These are phyloP conservation scores for Agriotes lineatus DNA, from an alignment of 2,888 invertebrate species.

Conservation along the genomic window DNA sequence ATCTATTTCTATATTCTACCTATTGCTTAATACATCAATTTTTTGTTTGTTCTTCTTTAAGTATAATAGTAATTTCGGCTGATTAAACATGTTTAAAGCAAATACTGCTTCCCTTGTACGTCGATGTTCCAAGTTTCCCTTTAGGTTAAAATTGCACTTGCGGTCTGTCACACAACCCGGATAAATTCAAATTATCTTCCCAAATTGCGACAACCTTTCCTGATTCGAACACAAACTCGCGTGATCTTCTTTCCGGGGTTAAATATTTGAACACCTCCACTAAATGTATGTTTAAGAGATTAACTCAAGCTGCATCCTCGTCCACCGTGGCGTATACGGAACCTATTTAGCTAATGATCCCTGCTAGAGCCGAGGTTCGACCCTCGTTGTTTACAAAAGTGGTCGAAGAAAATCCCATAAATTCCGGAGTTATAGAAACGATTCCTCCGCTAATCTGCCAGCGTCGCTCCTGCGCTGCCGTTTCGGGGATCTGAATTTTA, in stretches of 20 bases:
- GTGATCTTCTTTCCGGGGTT: not conserved
- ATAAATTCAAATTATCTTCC: too few relatives aligned
- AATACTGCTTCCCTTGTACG: too few relatives aligned
- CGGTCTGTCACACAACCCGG: too few relatives aligned
- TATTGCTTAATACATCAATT: too few relatives aligned
- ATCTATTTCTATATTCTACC: too few relatives aligned
- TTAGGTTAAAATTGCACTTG: too few relatives aligned
- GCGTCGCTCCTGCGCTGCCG: conserved; percentile 10
- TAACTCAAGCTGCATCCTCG: not conserved
- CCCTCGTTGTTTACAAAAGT: conserved; percentile 20
- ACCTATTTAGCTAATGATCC: conserved; percentile 15
- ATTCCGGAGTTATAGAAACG: conserved; percentile 21
- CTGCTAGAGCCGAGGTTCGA: not conserved
- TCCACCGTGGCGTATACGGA: not conserved
- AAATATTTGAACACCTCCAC: conserved; percentile 2
- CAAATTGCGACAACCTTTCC: too few relatives aligned
- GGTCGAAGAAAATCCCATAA: conserved; percentile 17
- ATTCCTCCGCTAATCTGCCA: conserved; percentile 23
- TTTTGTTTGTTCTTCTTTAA: too few relatives aligned
- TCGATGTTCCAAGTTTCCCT: too few relatives aligned
- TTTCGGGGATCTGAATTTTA: conserved; percentile 36
- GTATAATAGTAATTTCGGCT: too few relatives aligned
- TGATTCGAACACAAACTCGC: too few relatives aligned
- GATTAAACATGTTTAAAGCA: too few relatives aligned
- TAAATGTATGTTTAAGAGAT: conserved; percentile 2